Conservation (phyloP, 1,140 invertebrate species). For the Drosophila navojoa region DNA sequence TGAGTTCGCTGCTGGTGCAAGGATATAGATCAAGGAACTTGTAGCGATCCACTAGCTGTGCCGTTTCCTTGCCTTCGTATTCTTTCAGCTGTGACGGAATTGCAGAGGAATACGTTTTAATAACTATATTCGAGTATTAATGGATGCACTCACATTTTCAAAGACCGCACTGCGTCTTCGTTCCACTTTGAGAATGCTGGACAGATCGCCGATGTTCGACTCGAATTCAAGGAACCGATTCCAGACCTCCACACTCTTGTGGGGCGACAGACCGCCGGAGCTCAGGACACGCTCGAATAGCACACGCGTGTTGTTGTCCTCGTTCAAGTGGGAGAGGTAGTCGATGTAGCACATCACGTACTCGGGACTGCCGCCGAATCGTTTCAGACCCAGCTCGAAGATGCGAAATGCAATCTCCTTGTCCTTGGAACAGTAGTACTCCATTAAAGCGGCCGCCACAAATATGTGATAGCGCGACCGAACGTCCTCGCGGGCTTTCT, state of each 20-base stretch:
- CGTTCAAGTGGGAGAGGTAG: conserved; percentile 98
- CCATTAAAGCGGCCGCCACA: conserved; percentile 98
- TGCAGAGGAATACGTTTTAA: not conserved
- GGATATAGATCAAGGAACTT: conserved; percentile 97
- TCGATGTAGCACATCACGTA: conserved; percentile 98
- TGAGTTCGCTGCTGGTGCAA: conserved; percentile 94
- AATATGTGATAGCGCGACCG: conserved; percentile 96
- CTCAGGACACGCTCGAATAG: conserved; percentile 98
- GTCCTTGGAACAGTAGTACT: conserved; percentile 99
- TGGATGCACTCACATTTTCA: conserved; percentile 89
- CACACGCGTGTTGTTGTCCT: conserved; percentile 99
- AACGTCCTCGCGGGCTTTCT: conserved; percentile 95
- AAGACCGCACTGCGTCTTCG: conserved; percentile 95
- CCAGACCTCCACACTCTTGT: conserved; percentile 99
- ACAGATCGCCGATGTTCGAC: conserved; percentile 98
- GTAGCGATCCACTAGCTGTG: conserved; percentile 97
- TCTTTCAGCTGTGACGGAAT: conserved; percentile 91
- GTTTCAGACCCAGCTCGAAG: conserved; percentile 98
- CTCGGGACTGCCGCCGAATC: conserved; percentile 96
- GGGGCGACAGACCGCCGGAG: conserved; percentile 94
- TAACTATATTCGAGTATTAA: not conserved
- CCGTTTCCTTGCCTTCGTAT: conserved; percentile 98
- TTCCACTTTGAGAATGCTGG: conserved; percentile 99
- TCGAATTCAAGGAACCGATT: conserved; percentile 99
- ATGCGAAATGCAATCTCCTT: conserved; percentile 99